These are phyloP conservation scores for Zeugodacus cucurbitae DNA, from an alignment of 1,140 invertebrate genomes.

Conservation along the genomic window DNA sequence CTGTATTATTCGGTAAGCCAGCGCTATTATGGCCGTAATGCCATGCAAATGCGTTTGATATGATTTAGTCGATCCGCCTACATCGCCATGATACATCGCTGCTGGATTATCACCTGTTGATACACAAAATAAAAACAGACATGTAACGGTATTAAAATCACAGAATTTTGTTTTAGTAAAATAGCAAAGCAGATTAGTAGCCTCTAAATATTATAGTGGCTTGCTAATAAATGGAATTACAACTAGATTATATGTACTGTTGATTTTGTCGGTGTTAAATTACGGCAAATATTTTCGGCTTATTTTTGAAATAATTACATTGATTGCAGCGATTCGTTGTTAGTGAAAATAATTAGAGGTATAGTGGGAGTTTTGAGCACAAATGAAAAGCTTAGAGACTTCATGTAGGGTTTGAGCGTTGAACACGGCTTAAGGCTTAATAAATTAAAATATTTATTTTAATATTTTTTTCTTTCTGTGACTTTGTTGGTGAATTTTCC, in stretches of 20 bases:
- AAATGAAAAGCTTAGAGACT: too few relatives aligned
- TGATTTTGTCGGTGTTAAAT: background rate
- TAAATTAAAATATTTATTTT: too few relatives aligned
- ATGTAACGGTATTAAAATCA: background rate
- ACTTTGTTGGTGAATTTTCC: too few relatives aligned
- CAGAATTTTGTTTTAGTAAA: background rate
- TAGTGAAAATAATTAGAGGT: too few relatives aligned
- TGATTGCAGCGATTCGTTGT: background rate
- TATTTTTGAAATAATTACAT: background rate
- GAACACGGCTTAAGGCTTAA: background rate
- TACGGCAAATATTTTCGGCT: background rate
- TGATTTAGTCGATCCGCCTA: conserved; percentile 68
- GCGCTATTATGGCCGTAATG: conserved; percentile 7
- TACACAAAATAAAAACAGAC: conserved; percentile 43
- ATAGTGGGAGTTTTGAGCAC: too few relatives aligned
- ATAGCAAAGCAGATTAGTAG: background rate
- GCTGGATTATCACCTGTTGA: conserved; percentile 70
- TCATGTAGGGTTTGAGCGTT: too few relatives aligned
- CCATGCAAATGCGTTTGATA: conserved; percentile 59
- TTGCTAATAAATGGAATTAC: background rate
- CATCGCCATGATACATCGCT: conserved; percentile 71
- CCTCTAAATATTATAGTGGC: background rate
- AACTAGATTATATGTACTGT: background rate
- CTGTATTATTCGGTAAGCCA: conserved; percentile 31
- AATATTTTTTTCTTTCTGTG: too few relatives aligned